Evolutionary conservation across 2,113 vertebrate species (phyloP).

Genomic region (Hippoglossus stenolepis): DNA sequence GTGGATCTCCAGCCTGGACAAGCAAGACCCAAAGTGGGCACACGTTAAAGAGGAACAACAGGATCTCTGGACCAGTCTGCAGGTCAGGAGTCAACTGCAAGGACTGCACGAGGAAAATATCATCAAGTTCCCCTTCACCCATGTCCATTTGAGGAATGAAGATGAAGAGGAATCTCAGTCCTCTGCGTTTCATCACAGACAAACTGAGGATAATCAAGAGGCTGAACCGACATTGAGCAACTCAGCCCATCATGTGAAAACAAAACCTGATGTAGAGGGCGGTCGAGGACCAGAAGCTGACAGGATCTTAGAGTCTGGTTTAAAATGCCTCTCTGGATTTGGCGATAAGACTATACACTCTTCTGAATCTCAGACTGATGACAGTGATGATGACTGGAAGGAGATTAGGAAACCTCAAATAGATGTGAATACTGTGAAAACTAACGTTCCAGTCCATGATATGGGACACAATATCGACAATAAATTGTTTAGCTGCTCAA

Average conservation of each 20-base stretch:
- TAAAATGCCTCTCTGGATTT: not conserved
- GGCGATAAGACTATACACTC: not conserved
- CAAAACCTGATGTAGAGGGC: not conserved
- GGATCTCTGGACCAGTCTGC: not conserved
- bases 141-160: not conserved
- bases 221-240: not conserved
- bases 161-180: not conserved
- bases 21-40: not conserved
- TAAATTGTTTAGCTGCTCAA: slow-evolving; percentile 13
- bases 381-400: not conserved
- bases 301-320: not conserved
- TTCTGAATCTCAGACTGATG: not conserved
- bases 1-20: not conserved
- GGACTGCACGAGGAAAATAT: not conserved
- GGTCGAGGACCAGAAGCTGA: not conserved
- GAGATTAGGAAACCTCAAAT: not conserved
- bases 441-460: not conserved
- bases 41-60: slow-evolving; percentile 19
- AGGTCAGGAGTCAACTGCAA: not conserved
- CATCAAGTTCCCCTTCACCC: not conserved
- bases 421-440: not conserved
- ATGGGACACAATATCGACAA: accelerated
- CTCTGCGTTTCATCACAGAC: not conserved
- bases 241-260: not conserved
- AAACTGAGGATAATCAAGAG: not conserved